These are phyloP conservation scores for Antitype chi DNA, from an alignment of 2,888 invertebrate species.

Conservation along the genomic window DNA sequence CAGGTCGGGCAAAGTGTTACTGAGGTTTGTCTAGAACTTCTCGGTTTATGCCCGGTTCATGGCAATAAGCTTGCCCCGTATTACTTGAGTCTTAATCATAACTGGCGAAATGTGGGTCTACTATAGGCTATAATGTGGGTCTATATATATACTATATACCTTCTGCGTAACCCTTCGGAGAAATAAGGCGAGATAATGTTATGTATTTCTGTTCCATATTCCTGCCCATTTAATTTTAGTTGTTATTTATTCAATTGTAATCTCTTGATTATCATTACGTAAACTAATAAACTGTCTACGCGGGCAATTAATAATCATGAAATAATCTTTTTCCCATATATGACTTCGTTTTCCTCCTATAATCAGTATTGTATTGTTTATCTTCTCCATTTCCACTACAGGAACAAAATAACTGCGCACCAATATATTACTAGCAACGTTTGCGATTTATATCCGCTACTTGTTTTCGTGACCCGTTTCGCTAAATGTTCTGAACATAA, in stretches of 20 bases:
- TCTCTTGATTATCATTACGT: neutral
- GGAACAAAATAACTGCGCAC: constrained; percentile 37
- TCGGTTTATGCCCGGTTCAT: no score
- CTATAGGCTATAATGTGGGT: no score
- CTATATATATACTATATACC: no score
- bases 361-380: constrained; percentile 23
- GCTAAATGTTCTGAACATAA: constrained; percentile 44
- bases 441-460: constrained; percentile 29
- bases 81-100: no score
- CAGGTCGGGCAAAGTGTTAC: no score
- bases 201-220: neutral
- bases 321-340: neutral
- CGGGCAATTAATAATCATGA: neutral
- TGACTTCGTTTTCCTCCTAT: neutral
- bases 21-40: no score
- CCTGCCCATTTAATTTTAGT: neutral
- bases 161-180: no score
- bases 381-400: constrained; percentile 14
- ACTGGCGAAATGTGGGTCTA: no score
- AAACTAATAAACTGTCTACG: neutral
- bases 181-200: no score
- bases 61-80: no score
- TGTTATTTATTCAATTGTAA: neutral
- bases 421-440: constrained; percentile 26
- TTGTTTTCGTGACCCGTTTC: constrained; percentile 62